A percentile compares a stretch with the other conserved stretches of the same genome.
Evolutionary conservation across 2,888 invertebrate genomes (phyloP).

Genomic region (Megaustenia siamemsis): DNA sequence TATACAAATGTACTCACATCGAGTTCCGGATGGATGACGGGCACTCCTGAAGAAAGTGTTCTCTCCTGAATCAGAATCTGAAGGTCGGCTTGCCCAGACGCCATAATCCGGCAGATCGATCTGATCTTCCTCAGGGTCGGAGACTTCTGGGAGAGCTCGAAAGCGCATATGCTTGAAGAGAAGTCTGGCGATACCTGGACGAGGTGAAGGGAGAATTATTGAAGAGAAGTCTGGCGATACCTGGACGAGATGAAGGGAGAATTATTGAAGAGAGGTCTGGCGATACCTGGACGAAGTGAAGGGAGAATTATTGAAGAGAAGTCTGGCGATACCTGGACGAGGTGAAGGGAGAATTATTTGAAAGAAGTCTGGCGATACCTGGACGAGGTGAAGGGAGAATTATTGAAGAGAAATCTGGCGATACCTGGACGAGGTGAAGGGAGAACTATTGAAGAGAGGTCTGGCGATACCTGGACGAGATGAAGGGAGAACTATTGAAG

Average conservation of each 20-base stretch:
- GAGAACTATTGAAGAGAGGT: too few relatives aligned
- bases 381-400: too few relatives aligned
- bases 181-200: slow-evolving; percentile 32
- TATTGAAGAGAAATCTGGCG: too few relatives aligned
- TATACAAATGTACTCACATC: not conserved
- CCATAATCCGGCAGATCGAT: not conserved
- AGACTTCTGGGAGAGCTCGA: slow-evolving; percentile 33
- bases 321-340: too few relatives aligned
- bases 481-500: too few relatives aligned
- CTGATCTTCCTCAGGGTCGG: not conserved
- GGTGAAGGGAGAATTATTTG: too few relatives aligned
- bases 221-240: slow-evolving; percentile 39
- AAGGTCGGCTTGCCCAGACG: not conserved
- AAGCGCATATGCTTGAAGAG: slow-evolving; percentile 49
- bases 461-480: too few relatives aligned
- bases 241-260: not conserved
- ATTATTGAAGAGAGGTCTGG: too few relatives aligned
- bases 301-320: too few relatives aligned
- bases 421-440: too few relatives aligned
- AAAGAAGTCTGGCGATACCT: too few relatives aligned
- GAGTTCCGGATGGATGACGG: not conserved
- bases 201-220: not conserved
- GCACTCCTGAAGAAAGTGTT: not conserved
- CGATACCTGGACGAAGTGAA: too few relatives aligned
- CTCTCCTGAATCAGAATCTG: not conserved